These are phyloP conservation scores for Petroica traversi DNA, from an alignment of 2,113 vertebrate genomes.

Conservation along the genomic window DNA sequence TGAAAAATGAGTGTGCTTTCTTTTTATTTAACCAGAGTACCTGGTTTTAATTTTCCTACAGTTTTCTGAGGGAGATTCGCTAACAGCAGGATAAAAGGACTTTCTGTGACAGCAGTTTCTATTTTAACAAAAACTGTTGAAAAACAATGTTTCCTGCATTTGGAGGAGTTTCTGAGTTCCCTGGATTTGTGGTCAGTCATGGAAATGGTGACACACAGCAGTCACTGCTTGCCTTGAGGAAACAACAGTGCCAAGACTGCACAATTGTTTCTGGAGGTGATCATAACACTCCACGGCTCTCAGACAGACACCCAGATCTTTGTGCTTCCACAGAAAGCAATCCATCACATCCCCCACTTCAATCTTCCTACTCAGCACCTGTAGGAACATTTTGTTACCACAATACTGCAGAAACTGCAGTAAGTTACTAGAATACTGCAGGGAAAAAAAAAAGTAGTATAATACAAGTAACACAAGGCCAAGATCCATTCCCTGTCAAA, in stretches of 20 bases:
- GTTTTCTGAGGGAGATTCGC: background rate
- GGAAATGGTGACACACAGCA: background rate
- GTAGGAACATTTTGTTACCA: background rate
- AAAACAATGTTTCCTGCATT: background rate
- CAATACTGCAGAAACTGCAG: background rate
- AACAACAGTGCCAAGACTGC: background rate
- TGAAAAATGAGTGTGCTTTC: background rate
- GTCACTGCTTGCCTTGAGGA: no score
- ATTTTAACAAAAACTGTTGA: background rate
- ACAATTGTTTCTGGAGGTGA: background rate
- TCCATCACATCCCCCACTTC: background rate
- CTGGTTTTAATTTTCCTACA: background rate
- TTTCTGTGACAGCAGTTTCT: background rate
- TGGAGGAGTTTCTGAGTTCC: background rate
- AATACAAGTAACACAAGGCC: background rate
- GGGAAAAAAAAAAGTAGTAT: background rate
- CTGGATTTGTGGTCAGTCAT: background rate
- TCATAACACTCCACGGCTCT: background rate
- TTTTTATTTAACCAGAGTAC: background rate
- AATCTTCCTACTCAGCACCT: background rate
- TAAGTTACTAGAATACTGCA: background rate
- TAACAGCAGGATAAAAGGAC: background rate
- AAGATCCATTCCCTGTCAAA: background rate
- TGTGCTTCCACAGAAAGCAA: background rate
- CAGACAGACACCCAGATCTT: background rate